Evolutionary conservation across 2,113 vertebrate genomes (phyloP).

Genomic region (Oenanthe melanoleuca): DNA sequence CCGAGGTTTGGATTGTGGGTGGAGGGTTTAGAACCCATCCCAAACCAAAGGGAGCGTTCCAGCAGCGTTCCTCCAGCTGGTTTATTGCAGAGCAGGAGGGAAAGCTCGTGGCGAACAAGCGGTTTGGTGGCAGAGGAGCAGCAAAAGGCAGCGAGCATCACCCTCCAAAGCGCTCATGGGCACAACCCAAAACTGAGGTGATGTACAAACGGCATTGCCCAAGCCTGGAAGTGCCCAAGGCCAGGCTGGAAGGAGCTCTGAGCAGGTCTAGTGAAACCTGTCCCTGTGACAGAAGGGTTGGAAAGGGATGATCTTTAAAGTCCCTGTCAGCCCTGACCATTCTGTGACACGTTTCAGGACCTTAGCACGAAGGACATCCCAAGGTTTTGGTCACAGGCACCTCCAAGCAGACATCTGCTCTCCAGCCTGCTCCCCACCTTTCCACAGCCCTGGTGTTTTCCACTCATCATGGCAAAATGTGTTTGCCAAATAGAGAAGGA

Average conservation of each 20-base stretch:
- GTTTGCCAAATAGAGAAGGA: background rate
- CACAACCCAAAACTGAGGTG: background rate
- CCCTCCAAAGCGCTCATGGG: fast-evolving
- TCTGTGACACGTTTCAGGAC: background rate
- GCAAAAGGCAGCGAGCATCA: background rate
- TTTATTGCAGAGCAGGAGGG: fast-evolving
- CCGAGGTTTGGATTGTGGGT: fast-evolving
- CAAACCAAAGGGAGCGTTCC: fast-evolving
- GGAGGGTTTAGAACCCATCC: background rate
- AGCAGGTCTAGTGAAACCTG: background rate
- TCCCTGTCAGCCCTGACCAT: background rate
- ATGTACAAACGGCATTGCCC: fast-evolving
- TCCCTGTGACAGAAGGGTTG: fast-evolving
- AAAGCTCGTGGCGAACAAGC: fast-evolving
- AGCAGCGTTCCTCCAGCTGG: fast-evolving
- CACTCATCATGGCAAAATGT: background rate
- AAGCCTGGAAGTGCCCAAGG: background rate
- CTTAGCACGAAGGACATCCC: background rate
- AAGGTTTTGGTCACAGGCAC: background rate
- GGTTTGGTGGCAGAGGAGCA: fast-evolving
- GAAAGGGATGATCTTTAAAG: fast-evolving
- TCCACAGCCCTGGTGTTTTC: background rate
- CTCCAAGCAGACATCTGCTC: background rate
- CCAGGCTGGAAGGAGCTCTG: background rate
- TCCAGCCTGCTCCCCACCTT: background rate